Conservation (phyloP, 2,888 invertebrate genomes). For the Scaptomyza polygonia region DNA sequence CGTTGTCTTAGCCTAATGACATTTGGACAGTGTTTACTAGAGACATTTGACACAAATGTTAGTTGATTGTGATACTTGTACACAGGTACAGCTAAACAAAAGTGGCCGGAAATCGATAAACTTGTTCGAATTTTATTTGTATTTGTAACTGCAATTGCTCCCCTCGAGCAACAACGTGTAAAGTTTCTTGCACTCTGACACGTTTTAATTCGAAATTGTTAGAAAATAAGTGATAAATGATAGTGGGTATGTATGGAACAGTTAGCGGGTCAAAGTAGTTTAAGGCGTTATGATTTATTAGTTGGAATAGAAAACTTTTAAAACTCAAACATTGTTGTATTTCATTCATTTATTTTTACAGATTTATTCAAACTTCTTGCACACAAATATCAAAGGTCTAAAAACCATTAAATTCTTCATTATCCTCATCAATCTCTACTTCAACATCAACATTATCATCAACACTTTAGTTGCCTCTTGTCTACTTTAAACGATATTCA, state of each 20-base stretch:
- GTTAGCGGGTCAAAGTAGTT: too few relatives aligned
- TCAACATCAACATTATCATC: neutral
- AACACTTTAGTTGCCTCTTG: slow-evolving; percentile 16
- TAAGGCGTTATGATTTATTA: too few relatives aligned
- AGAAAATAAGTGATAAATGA: neutral
- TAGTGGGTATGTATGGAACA: neutral
- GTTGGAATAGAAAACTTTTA: too few relatives aligned
- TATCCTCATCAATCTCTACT: neutral
- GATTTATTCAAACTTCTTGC: too few relatives aligned
- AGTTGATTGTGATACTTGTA: neutral
- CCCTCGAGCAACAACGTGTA: neutral
- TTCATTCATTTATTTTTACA: too few relatives aligned
- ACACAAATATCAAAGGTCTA: too few relatives aligned
- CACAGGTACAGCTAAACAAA: slow-evolving; percentile 15
- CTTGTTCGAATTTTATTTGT: slow-evolving; percentile 8
- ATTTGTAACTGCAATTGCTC: neutral
- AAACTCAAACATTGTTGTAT: too few relatives aligned
- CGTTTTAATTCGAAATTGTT: neutral
- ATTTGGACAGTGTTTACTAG: slow-evolving; percentile 44
- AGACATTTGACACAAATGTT: slow-evolving; percentile 45
- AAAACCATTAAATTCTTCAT: neutral
- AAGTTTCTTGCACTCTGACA: neutral
- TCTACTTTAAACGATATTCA: neutral
- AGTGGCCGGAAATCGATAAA: slow-evolving; percentile 33
- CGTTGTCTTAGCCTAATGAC: slow-evolving; percentile 35